These are phyloP conservation scores for Petrolisthes cinctipes DNA, from an alignment of 2,888 invertebrate species.

Conservation along the genomic window DNA sequence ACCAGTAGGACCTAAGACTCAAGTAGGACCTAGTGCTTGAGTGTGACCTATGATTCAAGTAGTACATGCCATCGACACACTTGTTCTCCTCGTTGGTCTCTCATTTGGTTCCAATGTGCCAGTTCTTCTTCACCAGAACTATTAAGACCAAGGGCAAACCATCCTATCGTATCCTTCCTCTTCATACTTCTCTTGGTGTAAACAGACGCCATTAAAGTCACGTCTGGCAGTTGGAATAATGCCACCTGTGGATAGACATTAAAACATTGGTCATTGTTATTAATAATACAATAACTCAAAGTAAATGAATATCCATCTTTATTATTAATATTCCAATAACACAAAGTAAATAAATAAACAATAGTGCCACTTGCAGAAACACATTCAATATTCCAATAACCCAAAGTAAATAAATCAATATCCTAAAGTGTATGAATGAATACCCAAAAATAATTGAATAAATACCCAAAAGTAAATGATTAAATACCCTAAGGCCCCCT, in stretches of 20 bases:
- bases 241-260: conserved; percentile 80
- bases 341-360: not conserved
- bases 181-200: conserved; percentile 93
- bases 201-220: conserved; percentile 93
- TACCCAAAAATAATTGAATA: not conserved
- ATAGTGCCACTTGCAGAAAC: no score
- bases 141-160: conserved; percentile 93
- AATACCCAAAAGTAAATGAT: not conserved
- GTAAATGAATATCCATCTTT: not conserved
- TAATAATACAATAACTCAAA: not conserved
- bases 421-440: not conserved
- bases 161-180: conserved; percentile 95
- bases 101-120: conserved; percentile 85
- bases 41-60: conserved; percentile 45
- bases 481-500: not conserved
- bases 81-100: conserved; percentile 74
- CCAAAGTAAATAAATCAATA: not conserved
- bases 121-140: conserved; percentile 83
- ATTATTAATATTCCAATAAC: not conserved
- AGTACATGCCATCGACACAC: conserved; percentile 65
- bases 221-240: conserved; percentile 92
- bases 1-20: not conserved
- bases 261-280: not conserved
- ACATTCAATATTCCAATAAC: not conserved
- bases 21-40: conserved; percentile 19